phyloP scores from a whole-genome alignment of 2,797 vertebrate genomes.

The Melanotaenia boesemani region DNA sequence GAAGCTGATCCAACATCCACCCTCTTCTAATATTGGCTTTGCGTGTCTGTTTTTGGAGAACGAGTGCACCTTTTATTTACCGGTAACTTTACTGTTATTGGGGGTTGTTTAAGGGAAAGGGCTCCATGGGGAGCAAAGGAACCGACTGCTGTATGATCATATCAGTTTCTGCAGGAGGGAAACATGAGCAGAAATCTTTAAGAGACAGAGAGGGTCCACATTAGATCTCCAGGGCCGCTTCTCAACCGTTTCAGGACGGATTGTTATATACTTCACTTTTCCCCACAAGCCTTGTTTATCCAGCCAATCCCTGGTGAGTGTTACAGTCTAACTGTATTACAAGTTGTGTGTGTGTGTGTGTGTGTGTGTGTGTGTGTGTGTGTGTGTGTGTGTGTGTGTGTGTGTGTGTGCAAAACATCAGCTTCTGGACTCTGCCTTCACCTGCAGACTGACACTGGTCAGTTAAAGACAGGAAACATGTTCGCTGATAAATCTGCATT shows the following conservation, averaged over 20 bases:
- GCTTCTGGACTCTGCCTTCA: neutral
- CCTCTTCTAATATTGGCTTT: conserved; percentile 16
- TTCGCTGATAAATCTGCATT: neutral
- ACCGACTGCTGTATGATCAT: conserved; percentile 55
- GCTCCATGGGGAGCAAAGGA: conserved; percentile 58
- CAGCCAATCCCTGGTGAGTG: conserved; percentile 42
- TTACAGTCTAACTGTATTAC: conserved; percentile 32
- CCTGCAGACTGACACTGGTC: neutral
- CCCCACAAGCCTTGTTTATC: conserved; percentile 41
- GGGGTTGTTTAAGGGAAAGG: conserved; percentile 75
- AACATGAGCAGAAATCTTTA: conserved; percentile 79
- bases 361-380: conserved; percentile 10
- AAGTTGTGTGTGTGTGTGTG: conserved; percentile 1
- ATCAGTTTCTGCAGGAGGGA: conserved; percentile 71
- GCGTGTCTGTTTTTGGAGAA: conserved; percentile 47
- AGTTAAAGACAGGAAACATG: neutral
- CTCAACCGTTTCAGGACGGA: conserved; percentile 53
- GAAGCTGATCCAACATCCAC: neutral
- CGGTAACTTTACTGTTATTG: conserved; percentile 55
- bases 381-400: no score
- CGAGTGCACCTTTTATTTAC: conserved; percentile 30
- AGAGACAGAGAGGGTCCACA: conserved; percentile 74
- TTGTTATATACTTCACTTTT: conserved; percentile 40
- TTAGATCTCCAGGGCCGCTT: conserved; percentile 70
- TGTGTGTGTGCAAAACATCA: neutral